Base-by-base conservation (phyloP, 2,888 invertebrate species). In the Scelioninae gen. 2 region DNA sequence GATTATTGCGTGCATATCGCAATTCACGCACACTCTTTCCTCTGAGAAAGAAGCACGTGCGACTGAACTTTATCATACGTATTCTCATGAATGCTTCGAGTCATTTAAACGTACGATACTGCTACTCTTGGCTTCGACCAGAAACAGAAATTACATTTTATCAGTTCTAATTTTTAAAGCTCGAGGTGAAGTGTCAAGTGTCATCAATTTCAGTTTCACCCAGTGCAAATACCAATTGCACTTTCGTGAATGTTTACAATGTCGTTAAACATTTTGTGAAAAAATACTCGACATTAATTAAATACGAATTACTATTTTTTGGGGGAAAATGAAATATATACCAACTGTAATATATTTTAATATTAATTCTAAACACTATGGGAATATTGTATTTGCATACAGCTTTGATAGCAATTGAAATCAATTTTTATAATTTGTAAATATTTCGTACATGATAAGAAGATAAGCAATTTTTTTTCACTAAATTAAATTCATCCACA, bases 31-130 rank as follows among this genome's bases (percentile, higher is more conserved):
- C 13, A 43, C 53, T 55, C 41, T 60, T 70, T 75, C 55, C 37
- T 64, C 37, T 50, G 53, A 43, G 69, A 70, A 70, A 74, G 58
- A 74, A 72, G 60, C 72, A 72, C 74, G 71, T 72, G 74, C 43
- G 72, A 75, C 74, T 64, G 45, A 53, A 60, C 53, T 63, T 67
- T 48, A 53, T 53, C 74, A 41, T 16, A 7, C 22, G 11, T 33
- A 53, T 72, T 69, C 74, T 72, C 74, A 68, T 50, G 71, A 63
- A 19, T 64, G 16, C 16, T 37, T 45, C 39, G 13, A 52, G 13
- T 43, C 35, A 37, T 43, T 53, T 25, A 15, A 46, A 52, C 11
- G 28, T 33, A 37, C 50, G 53, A 43, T 46, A 33, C 11, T 25
- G 55, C 10, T 33, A 15, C 33, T 43, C 25, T n/a, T 45, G 13